phyloP scores from a whole-genome alignment of 2,113 vertebrate genomes.

The Dissostichus mawsoni region DNA sequence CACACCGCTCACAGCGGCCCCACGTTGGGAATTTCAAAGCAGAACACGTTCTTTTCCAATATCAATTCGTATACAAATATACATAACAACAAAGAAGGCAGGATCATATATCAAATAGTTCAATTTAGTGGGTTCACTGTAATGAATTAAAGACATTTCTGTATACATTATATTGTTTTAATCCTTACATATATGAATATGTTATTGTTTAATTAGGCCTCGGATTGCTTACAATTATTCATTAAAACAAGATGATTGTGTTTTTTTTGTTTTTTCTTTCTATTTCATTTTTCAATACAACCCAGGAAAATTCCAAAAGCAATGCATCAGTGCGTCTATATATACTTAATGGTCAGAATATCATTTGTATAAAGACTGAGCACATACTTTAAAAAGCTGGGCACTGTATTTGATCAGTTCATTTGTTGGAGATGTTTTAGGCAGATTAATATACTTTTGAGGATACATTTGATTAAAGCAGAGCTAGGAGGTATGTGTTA shows the following conservation, averaged over 20 bases:
- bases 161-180: not conserved
- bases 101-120: not conserved
- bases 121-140: not conserved
- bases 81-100: too few relatives aligned
- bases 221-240: too few relatives aligned
- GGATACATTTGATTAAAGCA: not conserved
- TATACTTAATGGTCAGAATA: not conserved
- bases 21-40: constrained; percentile 24
- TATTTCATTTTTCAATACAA: not conserved
- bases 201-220: too few relatives aligned
- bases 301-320: not conserved
- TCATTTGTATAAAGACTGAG: too few relatives aligned
- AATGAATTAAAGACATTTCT: not conserved
- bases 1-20: constrained; percentile 22
- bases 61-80: not conserved
- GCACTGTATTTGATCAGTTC: not conserved
- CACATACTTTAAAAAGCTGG: not conserved
- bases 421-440: not conserved
- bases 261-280: not conserved
- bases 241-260: too few relatives aligned
- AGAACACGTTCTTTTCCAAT: not conserved
- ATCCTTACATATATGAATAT: too few relatives aligned
- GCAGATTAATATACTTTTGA: not conserved
- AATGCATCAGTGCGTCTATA: not conserved
- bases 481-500: not conserved